Percentiles rank a stretch among this genome's conserved stretches.
Evolutionary conservation across 2,113 vertebrate species (phyloP).

Genomic region (Carettochelys insculpta): DNA sequence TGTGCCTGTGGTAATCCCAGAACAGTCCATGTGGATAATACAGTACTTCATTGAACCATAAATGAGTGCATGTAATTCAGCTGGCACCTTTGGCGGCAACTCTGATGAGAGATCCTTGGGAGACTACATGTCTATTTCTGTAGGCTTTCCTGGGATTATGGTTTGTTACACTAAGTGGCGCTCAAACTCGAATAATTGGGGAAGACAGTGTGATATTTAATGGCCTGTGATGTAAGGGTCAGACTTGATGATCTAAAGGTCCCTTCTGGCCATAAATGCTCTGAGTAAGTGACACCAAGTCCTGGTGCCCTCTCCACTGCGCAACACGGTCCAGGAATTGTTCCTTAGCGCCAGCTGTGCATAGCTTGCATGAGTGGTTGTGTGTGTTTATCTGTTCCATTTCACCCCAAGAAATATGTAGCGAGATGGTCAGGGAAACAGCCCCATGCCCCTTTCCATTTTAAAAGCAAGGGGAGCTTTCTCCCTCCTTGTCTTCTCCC

Average conservation of each 20-base stretch:
- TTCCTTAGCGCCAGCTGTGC: not conserved
- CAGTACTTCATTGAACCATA: constrained; percentile 12
- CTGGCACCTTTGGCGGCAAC: not conserved
- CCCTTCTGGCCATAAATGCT: not conserved
- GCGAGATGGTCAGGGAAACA: not conserved
- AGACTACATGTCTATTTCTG: not conserved
- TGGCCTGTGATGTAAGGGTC: not conserved
- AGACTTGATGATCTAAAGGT: not conserved
- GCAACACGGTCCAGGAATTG: not conserved
- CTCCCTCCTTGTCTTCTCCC: not conserved
- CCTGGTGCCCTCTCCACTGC: not conserved
- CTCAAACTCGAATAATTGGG: not conserved
- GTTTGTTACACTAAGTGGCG: no score
- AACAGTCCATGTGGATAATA: not conserved
- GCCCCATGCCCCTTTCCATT: constrained; percentile 4
- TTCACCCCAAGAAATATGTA: constrained; percentile 1
- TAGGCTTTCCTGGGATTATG: not conserved
- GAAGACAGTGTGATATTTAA: not conserved
- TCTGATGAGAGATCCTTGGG: not conserved
- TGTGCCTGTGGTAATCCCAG: constrained; percentile 17
- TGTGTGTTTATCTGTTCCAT: not conserved
- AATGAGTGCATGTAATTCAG: not conserved
- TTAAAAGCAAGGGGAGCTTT: constrained; percentile 9
- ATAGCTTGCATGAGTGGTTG: not conserved
- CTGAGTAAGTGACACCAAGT: not conserved